Base-by-base conservation (phyloP, 2,113 vertebrate genomes). In the Gadus chalcogrammus region DNA sequence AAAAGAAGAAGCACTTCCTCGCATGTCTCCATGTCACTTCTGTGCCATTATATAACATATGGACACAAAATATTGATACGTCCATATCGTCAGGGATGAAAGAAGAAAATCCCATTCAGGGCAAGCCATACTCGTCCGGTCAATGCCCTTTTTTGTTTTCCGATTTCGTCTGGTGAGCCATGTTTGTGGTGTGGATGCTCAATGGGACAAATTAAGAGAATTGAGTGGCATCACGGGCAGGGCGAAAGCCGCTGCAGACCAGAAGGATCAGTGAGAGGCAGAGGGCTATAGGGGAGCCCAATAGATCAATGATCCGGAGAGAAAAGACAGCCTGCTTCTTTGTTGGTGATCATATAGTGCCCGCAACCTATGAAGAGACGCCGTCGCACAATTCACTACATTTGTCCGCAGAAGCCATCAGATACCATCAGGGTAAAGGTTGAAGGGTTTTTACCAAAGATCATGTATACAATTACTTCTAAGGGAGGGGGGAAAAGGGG, bases 11-110 rank as follows among this genome's bases (percentile, higher is more conserved):
- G 42, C 4, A 16, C 16, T 16, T 58, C 69, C 78, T 9, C 35
- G 67, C 65, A 56, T 67, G 64, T 73, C 75, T 74, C 52, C 68
- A 61, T 16, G 52, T 3, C n/a, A 73, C 68, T 31, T 22, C 73
- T 73, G 61, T 38, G 53, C 53, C 20, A 64, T 88, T 87, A 84
- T 75, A 73, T 77, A 88, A 86, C 70, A 71, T 66, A 16, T 68
- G 38, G 71, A 73, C 61, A 71, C 42, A 64, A 24, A 24, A 66
- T 68, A 68, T 18, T 65, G 76, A 72, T 65, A 71, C 64, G 24
- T 67, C 63, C 59, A 35, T 20, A 60, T 55, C 67, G 4, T 35
- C 48, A 52, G 63, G 70, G 55, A 58, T 16, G 15, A 58, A 4
- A 16, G 55, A 58, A 16, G 5, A 13, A 58, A n/a, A 58, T 4